Evolutionary conservation across 1,140 invertebrate species (phyloP).

Genomic region (Heliconius congener): DNA sequence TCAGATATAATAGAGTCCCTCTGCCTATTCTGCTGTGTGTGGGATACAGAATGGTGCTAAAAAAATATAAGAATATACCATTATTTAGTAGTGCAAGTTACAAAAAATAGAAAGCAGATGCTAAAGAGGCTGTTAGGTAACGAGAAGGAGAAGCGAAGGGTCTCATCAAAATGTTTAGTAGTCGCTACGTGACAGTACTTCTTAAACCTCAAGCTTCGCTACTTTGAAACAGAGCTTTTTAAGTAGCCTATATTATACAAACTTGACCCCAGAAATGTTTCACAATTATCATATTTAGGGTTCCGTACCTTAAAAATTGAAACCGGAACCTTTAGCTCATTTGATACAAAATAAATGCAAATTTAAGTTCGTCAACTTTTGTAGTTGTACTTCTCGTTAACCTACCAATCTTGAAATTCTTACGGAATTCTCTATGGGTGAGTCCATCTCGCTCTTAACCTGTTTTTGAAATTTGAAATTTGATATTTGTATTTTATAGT

Average conservation of each 20-base stretch:
- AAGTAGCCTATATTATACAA: slow-evolving; percentile 30
- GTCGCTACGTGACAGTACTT: slow-evolving; percentile 18
- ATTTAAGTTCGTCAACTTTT: no score
- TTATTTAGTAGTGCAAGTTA: background rate
- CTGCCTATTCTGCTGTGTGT: no score
- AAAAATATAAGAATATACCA: background rate
- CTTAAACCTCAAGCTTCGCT: slow-evolving; percentile 18
- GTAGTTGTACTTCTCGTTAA: no score
- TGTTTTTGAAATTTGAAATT: slow-evolving; percentile 15
- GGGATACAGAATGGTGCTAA: no score
- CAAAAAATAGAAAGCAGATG: slow-evolving; percentile 11
- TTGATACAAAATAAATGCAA: no score
- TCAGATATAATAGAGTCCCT: no score
- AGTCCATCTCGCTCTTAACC: no score
- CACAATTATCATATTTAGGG: slow-evolving; percentile 15
- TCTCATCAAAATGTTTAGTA: slow-evolving; percentile 19
- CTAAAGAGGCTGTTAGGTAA: slow-evolving; percentile 13
- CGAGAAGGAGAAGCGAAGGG: background rate
- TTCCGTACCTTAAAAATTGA: no score
- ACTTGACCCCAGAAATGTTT: slow-evolving; percentile 33
- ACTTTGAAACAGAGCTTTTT: slow-evolving; percentile 24
- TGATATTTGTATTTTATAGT: slow-evolving; percentile 26
- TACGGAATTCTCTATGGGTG: no score
- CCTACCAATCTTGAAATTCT: no score
- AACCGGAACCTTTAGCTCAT: no score